Evolutionary conservation across 2,888 invertebrate species (phyloP).

Genomic region (Lasioglossum morio): DNA sequence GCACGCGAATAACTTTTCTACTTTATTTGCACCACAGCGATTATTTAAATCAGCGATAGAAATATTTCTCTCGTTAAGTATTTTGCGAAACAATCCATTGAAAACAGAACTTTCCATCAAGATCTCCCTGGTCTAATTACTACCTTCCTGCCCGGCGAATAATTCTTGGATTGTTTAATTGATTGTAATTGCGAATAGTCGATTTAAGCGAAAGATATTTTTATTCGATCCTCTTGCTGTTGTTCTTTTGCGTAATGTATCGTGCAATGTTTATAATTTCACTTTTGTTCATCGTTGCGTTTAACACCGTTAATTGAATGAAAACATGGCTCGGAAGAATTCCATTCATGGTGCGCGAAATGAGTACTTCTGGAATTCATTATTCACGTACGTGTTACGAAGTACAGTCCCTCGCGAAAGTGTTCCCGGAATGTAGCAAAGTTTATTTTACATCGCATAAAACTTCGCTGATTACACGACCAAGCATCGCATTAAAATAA

Average conservation of each 20-base stretch:
- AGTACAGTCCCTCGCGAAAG: not conserved
- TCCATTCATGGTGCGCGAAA: not conserved
- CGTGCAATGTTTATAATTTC: not conserved
- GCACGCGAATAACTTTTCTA: not conserved
- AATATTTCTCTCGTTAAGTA: not conserved
- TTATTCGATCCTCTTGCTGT: not conserved
- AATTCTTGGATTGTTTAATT: not conserved
- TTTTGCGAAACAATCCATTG: not conserved
- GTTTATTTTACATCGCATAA: not conserved
- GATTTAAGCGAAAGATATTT: not conserved
- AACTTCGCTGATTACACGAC: not conserved
- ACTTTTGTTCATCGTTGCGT: not conserved
- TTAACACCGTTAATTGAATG: not conserved
- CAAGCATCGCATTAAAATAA: not conserved
- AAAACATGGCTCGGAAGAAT: constrained; percentile 7
- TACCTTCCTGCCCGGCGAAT: not conserved
- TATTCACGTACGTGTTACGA: not conserved
- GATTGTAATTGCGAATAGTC: not conserved
- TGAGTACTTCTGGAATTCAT: not conserved
- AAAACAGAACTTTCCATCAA: not conserved
- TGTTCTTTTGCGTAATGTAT: not conserved
- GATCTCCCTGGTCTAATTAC: not conserved
- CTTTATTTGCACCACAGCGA: not conserved
- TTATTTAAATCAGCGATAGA: not conserved
- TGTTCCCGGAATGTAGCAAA: not conserved